Conservation (phyloP, 2,113 vertebrate species). For the Epinephelus fuscoguttatus region DNA sequence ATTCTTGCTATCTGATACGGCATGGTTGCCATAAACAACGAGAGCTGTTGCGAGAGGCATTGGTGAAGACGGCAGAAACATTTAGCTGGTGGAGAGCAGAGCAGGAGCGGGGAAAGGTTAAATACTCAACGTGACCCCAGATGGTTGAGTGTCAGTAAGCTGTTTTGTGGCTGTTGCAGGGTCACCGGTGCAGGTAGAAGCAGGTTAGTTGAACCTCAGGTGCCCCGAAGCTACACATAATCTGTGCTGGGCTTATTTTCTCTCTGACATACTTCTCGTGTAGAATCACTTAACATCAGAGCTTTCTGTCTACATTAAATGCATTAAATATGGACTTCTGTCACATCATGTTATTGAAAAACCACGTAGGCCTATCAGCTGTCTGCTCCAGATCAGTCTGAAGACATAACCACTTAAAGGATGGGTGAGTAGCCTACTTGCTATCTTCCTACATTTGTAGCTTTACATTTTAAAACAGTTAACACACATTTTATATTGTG, state of each 20-base stretch:
- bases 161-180: slow-evolving; percentile 23
- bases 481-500: too few relatives aligned
- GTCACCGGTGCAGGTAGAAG: slow-evolving; percentile 47
- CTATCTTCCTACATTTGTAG: too few relatives aligned
- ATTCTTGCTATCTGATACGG: slow-evolving; percentile 54
- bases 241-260: background rate
- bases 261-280: background rate
- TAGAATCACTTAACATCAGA: too few relatives aligned
- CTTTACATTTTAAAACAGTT: too few relatives aligned
- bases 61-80: slow-evolving; percentile 23
- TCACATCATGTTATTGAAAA: too few relatives aligned
- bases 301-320: too few relatives aligned
- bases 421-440: too few relatives aligned
- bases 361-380: too few relatives aligned
- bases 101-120: slow-evolving; percentile 37
- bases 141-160: slow-evolving; percentile 65
- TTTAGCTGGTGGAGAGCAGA: slow-evolving; percentile 23
- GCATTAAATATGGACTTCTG: too few relatives aligned
- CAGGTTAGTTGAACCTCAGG: slow-evolving; percentile 41
- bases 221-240: slow-evolving; percentile 27
- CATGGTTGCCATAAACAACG: slow-evolving; percentile 66
- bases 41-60: slow-evolving; percentile 32
- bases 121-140: slow-evolving; percentile 51
- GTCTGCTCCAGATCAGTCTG: too few relatives aligned
- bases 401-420: too few relatives aligned